Evolutionary conservation across 92 coral and sea anemone species (phyloP), one percentile per base, ranked within the genome.

Genomic region (Meandrina meandrites): DNA sequence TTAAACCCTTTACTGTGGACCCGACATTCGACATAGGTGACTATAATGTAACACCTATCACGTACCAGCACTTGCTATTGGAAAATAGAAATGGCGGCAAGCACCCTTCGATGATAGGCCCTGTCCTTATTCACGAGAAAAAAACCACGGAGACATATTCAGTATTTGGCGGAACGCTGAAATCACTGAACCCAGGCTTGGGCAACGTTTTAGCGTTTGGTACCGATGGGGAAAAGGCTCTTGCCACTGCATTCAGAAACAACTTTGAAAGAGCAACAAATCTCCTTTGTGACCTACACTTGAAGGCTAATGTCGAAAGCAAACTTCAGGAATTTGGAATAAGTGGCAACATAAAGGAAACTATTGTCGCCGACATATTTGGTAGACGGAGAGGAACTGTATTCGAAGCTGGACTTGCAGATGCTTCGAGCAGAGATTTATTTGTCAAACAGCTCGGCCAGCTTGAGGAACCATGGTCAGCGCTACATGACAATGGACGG

Each of bases 51-150:
- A 47, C 10, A 11, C 51, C 51, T 11, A 47, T 47, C 51, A 47
- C 51, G 51, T 47, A 47, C 10, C 51, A 47, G 51, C 51, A 47
- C 51, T 47, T 47, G 10, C 10, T 47, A 11, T 47, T 47, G 10
- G 51, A 47, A 47, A 47, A 47, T 11, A 47, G 51, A 47, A 47
- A 47, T 5, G 51, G 10, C 10, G 51, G 51, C 51, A 47, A 47
- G 0, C 51, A 47, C 51, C 51, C 51, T 47, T 88, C 90, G 24
- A 16, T 76, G 83, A 90, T 82, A 80, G 86, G 93, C 28, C 93
- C 88, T 36, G 90, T 90, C 22, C 84, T 90, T 35, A 18, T 87
- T 3, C 93, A 90, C 48, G 93, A 86, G 51, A 86, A 73, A 57
- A 90, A 90, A 71, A 86, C 90, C 9, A 64, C 76, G 30, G 86